Evolutionary conservation across 2,113 vertebrate species (phyloP).

Genomic region (Alexandromys fortis): DNA sequence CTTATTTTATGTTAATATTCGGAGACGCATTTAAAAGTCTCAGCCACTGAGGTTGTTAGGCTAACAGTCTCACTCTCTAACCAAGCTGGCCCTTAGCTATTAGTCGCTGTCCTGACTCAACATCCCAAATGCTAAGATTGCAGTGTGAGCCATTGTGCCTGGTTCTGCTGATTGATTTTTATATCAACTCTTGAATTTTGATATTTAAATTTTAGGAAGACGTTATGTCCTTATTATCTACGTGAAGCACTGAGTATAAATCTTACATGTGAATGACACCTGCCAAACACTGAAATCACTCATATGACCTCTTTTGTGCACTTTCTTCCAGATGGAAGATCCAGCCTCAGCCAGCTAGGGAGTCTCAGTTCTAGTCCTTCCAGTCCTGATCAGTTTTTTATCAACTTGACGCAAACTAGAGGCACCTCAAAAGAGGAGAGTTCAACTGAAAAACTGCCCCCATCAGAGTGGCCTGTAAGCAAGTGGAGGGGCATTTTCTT

Average conservation of each 20-base stretch:
- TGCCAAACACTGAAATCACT: neutral
- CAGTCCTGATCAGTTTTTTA: neutral
- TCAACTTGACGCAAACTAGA: neutral
- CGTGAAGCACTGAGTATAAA: neutral
- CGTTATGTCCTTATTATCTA: neutral
- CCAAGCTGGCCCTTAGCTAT: too few relatives aligned
- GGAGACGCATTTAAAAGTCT: slow-evolving; percentile 17
- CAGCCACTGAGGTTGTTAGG: neutral
- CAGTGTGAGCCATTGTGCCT: neutral
- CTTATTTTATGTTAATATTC: neutral
- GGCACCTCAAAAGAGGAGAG: neutral
- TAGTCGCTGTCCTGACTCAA: neutral
- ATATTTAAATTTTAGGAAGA: neutral
- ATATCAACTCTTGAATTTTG: neutral
- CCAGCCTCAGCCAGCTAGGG: neutral
- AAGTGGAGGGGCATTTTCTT: neutral
- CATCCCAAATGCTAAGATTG: neutral
- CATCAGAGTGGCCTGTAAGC: neutral
- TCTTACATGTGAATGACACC: neutral
- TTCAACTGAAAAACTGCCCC: neutral
- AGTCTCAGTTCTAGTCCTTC: neutral
- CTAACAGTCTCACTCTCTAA: neutral
- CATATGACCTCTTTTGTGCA: neutral
- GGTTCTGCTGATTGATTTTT: slow-evolving; percentile 13
- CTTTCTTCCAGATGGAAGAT: neutral